phyloP scores from a whole-genome alignment of 1,140 invertebrate species.

The Drosophila serrata region DNA sequence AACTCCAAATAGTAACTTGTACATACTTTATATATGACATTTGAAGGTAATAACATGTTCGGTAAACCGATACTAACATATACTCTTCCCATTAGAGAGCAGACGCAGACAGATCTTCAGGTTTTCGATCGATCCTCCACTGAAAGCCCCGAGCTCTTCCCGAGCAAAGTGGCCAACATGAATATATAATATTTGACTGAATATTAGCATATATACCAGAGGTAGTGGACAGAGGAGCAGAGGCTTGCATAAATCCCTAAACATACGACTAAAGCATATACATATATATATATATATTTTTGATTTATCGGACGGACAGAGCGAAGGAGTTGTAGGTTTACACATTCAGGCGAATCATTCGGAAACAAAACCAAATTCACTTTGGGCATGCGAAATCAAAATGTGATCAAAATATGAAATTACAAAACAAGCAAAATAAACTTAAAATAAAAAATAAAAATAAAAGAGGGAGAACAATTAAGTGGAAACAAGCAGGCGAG shows the following conservation, averaged over 20 bases:
- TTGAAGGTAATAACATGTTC: slow-evolving; percentile 31
- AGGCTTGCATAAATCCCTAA: slow-evolving; percentile 60
- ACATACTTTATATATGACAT: slow-evolving; percentile 32
- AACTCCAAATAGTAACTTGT: slow-evolving; percentile 45
- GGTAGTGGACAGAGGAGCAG: slow-evolving; percentile 31
- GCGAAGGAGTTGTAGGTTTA: slow-evolving; percentile 41
- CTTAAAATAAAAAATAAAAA: slow-evolving; percentile 46
- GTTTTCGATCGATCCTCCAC: slow-evolving; percentile 48
- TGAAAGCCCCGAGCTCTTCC: slow-evolving; percentile 31
- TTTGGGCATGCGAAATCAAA: slow-evolving; percentile 83
- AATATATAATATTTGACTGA: slow-evolving; percentile 76
- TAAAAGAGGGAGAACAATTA: slow-evolving; percentile 35
- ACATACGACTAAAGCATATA: slow-evolving; percentile 54
- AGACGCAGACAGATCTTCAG: slow-evolving; percentile 32
- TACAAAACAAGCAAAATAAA: slow-evolving; percentile 56
- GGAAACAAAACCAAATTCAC: slow-evolving; percentile 76
- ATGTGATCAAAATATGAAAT: slow-evolving; percentile 74
- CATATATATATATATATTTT: slow-evolving; percentile 59
- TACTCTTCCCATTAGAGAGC: slow-evolving; percentile 56
- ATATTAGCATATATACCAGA: slow-evolving; percentile 64
- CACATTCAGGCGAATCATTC: slow-evolving; percentile 78
- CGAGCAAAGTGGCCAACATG: slow-evolving; percentile 18
- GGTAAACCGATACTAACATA: slow-evolving; percentile 37
- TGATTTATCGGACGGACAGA: slow-evolving; percentile 45
- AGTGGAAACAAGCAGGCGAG: slow-evolving; percentile 15